Evolutionary conservation across 2,797 vertebrate genomes (phyloP).

Genomic region (Gymnopithys bicolor): DNA sequence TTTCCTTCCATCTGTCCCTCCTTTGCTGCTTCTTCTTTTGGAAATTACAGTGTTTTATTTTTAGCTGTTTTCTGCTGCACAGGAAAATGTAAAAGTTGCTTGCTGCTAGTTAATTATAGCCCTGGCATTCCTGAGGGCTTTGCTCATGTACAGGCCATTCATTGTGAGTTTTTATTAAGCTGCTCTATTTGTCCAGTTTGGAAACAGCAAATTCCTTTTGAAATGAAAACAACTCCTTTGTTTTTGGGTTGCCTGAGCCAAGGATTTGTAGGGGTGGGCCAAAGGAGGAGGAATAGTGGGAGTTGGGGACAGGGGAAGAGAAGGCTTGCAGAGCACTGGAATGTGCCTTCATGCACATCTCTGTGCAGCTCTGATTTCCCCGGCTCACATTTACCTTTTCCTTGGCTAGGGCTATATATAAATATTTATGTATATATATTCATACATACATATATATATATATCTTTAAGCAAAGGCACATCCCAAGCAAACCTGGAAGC

Average conservation of each 20-base stretch:
- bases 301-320: background rate
- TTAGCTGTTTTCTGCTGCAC: constrained; percentile 74
- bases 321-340: background rate
- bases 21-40: constrained; percentile 61
- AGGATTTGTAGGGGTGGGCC: constrained; percentile 51
- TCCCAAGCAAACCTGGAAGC: background rate
- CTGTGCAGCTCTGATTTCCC: background rate
- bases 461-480: constrained; percentile 1
- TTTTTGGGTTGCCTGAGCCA: constrained; percentile 60
- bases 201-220: constrained; percentile 74
- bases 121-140: constrained; percentile 75
- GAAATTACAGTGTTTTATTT: constrained; percentile 76
- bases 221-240: constrained; percentile 72
- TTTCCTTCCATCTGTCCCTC: constrained; percentile 45
- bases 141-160: constrained; percentile 77
- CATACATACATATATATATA: constrained; percentile 2
- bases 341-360: background rate
- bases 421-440: constrained; percentile 49
- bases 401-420: constrained; percentile 23
- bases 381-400: background rate
- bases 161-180: constrained; percentile 76
- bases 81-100: constrained; percentile 75
- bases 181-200: constrained; percentile 73
- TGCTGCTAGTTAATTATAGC: constrained; percentile 78
- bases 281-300: constrained; percentile 43